Conservation (phyloP, 2,113 vertebrate genomes). For the Pluvialis apricaria region DNA sequence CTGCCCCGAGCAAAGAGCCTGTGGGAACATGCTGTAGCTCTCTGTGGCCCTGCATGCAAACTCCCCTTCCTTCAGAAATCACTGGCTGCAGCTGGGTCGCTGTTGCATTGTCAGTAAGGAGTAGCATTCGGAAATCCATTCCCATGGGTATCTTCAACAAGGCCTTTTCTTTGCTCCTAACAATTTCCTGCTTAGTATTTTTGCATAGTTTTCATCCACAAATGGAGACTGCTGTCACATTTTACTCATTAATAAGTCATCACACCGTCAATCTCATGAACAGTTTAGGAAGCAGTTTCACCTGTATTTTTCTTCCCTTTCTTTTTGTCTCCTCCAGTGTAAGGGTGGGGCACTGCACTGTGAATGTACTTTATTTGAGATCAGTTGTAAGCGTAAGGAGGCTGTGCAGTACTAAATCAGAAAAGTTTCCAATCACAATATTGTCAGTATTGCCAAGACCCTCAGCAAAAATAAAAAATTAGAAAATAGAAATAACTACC, state of each 20-base stretch:
- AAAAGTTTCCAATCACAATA: neutral
- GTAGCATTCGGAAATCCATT: neutral
- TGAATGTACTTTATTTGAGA: neutral
- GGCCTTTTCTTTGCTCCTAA: neutral
- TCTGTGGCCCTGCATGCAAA: neutral
- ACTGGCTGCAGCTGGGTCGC: too few species aligned
- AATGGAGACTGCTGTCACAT: fast-evolving
- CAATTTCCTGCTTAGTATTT: neutral
- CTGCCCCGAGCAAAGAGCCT: neutral
- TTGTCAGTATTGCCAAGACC: neutral
- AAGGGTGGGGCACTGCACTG: neutral
- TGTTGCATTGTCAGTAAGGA: neutral
- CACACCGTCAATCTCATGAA: neutral
- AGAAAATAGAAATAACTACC: neutral
- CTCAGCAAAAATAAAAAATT: neutral
- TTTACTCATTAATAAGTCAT: neutral
- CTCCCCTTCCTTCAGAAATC: neutral
- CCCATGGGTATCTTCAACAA: neutral
- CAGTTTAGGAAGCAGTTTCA: neutral
- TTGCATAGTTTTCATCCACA: neutral
- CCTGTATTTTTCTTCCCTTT: neutral
- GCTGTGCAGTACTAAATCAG: neutral
- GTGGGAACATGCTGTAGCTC: neutral
- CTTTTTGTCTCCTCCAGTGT: neutral
- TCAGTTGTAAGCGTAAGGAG: neutral